Evolutionary conservation across 2,888 invertebrate genomes (phyloP), one percentile per base, ranked within the genome.

Genomic region (Atethmia centrago): DNA sequence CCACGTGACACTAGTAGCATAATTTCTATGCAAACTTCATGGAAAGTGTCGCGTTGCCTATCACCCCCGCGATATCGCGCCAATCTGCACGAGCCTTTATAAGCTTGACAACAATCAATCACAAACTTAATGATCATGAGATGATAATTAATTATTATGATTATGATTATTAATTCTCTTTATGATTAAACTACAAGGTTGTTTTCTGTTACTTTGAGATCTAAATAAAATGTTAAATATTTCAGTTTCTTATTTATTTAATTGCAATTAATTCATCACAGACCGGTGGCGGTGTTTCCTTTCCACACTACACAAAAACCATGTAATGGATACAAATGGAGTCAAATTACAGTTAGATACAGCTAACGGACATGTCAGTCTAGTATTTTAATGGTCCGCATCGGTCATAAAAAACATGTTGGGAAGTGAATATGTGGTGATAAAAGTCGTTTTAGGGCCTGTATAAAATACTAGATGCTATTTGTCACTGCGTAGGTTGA

Each of bases 341-440:
- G 40, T 63, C 68, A 69, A 71, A 77, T 73, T 77, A 70, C 84
- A 51, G 68, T 77, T 61, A 42, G 19, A 42, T 62, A 71, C 79
- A 75, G 70, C 31, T 42, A 83, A 71, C 83, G 74, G 83, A 75
- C 67, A 55, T 70, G 51, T 67, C 51, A 42, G 10, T 72, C 71
- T 21, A 63, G 70, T 68, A 36, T 36, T 7, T 7, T 36, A 36
- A 5, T 7, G 2, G 36, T 66, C 12, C 14, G 70, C 74, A 72
- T 78, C 77, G 28, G 56, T 21, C 28, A 67, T 62, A 79, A 87
- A 80, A 84, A 81, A 79, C 77, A 58, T 40, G 80, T 79, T 84
- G 70, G 90, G 88, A 90, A 88, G 83, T 84, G 71, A 45, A 82
- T 82, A 82, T 71, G 71, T 69, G 62, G 61, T 16, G 21, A 72